Evolutionary conservation across 2,888 invertebrate species (phyloP), one percentile per base, ranked within the genome.

Genomic region (Noctua fimbriata): DNA sequence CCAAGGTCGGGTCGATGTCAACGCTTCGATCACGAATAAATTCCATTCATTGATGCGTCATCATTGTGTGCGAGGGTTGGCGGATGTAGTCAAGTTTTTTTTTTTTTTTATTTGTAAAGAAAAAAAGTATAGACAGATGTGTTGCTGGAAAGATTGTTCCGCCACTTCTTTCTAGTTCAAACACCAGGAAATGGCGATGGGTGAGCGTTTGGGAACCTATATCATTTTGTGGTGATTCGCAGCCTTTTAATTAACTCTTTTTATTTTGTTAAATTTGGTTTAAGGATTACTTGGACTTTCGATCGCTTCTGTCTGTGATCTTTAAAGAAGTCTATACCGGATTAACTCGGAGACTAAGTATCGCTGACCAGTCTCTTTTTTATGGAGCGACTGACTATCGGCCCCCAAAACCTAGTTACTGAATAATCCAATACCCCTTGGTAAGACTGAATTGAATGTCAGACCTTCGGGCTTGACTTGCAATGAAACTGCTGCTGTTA

Each of bases 1-100:
- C 82, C 93, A 93, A 93, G 93, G 93, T 93, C 92, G 87, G 84
- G 80, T 82, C 88, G 90, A 90, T 91, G 92, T 92, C 92, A 91
- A 89, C 90, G 90, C 80, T 85, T 85, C 78, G 85, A 89, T 89
- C 90, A 92, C 91, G 89, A 91, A 88, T 90, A 76, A 86, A 90
- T 89, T 89, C 90, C 87, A 89, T 88, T 87, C 86, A 89, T 89
- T 89, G 87, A 88, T 91, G 90, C 89, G 91, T 91, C 92, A 92
- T 89, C 81, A 49, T 77, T 77, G 58, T 82, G 58, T 81, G 66
- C 72, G 71, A 90, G 88, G 88, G 88, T 73, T 86, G 88, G 69
- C 88, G 21, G 44, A 75, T 75, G 58, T 63, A 76, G 69, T 49
- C 12, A 21, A 44, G 9, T 47, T 60, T 70, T 69, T 32, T 4